Percentiles rank a stretch among this genome's conserved stretches.
Conservation (phyloP, 2,888 invertebrate species). For the Himalopsyche kuldschensis region DNA sequence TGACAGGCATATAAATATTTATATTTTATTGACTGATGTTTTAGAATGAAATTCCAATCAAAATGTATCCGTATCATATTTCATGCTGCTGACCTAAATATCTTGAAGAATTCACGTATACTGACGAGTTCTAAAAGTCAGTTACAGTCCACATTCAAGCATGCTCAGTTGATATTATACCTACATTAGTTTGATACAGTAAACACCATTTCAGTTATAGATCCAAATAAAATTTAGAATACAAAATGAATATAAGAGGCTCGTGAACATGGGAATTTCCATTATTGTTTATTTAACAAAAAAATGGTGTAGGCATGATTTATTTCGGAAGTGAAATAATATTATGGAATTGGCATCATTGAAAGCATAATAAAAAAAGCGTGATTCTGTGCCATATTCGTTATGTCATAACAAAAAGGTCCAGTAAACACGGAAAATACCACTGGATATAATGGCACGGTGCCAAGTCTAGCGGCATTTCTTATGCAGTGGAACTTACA, state of each 20-base stretch:
- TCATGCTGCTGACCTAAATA: too few relatives aligned
- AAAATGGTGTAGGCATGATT: neutral
- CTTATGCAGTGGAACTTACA: neutral
- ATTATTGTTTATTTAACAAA: neutral
- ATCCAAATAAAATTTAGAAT: too few relatives aligned
- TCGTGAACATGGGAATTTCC: neutral
- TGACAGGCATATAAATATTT: too few relatives aligned
- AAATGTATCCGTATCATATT: too few relatives aligned
- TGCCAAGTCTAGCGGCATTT: slow-evolving; percentile 16
- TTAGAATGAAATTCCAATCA: too few relatives aligned
- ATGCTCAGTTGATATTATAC: too few relatives aligned
- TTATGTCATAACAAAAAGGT: slow-evolving; percentile 29
- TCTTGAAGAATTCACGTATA: too few relatives aligned
- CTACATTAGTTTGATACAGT: too few relatives aligned
- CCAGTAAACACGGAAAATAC: slow-evolving; percentile 30
- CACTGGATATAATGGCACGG: slow-evolving; percentile 27
- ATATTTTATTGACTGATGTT: too few relatives aligned
- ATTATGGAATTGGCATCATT: slow-evolving; percentile 13
- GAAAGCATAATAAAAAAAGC: neutral
- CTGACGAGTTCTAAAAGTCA: too few relatives aligned
- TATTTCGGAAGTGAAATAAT: slow-evolving; percentile 8
- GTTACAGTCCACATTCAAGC: too few relatives aligned
- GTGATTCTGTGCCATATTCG: slow-evolving; percentile 8
- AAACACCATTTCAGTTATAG: too few relatives aligned
- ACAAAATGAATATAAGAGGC: neutral